Evolutionary conservation across 2,888 invertebrate genomes (phyloP).

Genomic region (Apomyelois bistriatella): DNA sequence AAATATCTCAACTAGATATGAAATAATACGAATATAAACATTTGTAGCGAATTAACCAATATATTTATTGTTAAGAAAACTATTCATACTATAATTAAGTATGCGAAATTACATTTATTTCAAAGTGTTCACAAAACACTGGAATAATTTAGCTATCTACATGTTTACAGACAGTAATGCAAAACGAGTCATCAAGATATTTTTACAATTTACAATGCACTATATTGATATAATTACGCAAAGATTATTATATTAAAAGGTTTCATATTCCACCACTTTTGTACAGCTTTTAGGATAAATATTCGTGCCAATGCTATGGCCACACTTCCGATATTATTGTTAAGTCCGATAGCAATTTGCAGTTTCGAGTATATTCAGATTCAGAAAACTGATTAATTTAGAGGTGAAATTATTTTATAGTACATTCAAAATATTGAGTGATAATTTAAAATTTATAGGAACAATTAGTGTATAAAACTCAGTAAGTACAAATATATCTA

Average conservation of each 20-base stretch:
- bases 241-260: no score
- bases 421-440: no score
- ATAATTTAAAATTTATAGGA: no score
- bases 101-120: neutral
- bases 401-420: no score
- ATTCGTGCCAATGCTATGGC: no score
- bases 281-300: no score
- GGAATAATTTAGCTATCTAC: neutral
- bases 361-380: no score
- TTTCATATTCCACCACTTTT: neutral
- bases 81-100: neutral
- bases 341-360: no score
- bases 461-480: no score
- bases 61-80: conserved; percentile 5
- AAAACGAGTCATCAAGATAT: neutral
- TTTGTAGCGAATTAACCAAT: neutral
- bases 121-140: neutral
- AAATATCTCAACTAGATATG: neutral
- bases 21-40: neutral
- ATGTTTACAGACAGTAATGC: neutral
- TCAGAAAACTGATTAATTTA: no score
- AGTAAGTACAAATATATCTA: neutral
- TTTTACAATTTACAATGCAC: neutral
- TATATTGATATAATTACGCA: no score
- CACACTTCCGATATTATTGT: no score